Conservation (phyloP, 1,140 invertebrate genomes). For the Ceratosolen fusciceps region DNA sequence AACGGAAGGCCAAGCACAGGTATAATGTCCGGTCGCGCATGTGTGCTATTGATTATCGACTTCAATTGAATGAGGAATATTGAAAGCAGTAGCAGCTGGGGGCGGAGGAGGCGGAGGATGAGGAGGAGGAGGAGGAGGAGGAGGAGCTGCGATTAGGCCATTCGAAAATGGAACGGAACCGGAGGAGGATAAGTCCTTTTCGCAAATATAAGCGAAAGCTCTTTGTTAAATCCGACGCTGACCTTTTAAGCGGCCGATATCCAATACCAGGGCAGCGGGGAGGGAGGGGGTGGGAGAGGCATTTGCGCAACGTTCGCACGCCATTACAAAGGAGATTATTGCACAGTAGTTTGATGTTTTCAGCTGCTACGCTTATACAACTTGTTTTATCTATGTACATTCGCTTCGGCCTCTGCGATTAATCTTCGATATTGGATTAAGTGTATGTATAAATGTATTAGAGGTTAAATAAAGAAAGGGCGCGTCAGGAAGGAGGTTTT, state of each 20-base stretch:
- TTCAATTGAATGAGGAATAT: too few species aligned
- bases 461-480: not conserved
- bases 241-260: not conserved
- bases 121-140: too few species aligned
- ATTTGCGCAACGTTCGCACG: not conserved
- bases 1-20: too few species aligned
- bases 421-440: conserved; percentile 2
- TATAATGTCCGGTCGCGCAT: too few species aligned
- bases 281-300: not conserved
- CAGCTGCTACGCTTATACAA: not conserved
- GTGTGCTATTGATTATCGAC: too few species aligned
- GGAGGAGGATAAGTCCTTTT: too few species aligned
- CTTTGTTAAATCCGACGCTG: not conserved
- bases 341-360: not conserved
- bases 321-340: not conserved
- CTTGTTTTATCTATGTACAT: not conserved
- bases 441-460: not conserved
- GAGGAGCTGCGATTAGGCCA: too few species aligned
- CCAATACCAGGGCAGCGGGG: too few species aligned
- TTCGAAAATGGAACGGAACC: too few species aligned
- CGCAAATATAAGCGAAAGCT: not conserved
- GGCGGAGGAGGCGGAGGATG: too few species aligned
- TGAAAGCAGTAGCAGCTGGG: too few species aligned
- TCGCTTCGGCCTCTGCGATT: not conserved
- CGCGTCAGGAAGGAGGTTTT: not conserved